A percentile compares a stretch with the other conserved stretches of the same genome.
phyloP scores from a whole-genome alignment of 1,140 invertebrate species.

The Lysiphlebus fabarum region DNA sequence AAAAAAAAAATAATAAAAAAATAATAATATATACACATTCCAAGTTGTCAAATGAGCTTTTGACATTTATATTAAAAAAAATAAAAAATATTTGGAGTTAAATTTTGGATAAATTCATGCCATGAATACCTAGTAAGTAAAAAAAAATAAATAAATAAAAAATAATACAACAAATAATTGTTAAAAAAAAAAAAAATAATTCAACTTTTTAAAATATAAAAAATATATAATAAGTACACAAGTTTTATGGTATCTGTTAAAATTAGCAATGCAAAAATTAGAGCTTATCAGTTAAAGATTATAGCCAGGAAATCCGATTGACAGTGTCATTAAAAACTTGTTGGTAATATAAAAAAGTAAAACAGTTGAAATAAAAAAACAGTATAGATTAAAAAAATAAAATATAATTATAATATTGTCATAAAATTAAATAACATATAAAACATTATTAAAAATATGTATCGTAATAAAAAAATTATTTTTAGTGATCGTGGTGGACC shows the following conservation, averaged over 20 bases:
- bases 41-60: not conserved
- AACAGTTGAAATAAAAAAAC: too few relatives aligned
- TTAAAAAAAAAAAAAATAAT: too few relatives aligned
- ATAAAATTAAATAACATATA: not conserved
- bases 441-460: not conserved
- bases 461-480: not conserved
- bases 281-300: conserved; percentile 4
- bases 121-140: conserved; percentile 20
- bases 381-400: too few relatives aligned
- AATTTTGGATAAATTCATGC: not conserved
- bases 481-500: conserved; percentile 34
- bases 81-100: too few relatives aligned
- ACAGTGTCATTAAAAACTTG: not conserved
- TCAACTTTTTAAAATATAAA: too few relatives aligned
- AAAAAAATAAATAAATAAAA: not conserved
- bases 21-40: not conserved
- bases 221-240: not conserved
- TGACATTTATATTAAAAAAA: too few relatives aligned
- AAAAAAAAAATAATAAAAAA: not conserved
- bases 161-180: not conserved
- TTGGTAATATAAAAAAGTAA: too few relatives aligned
- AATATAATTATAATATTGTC: not conserved
- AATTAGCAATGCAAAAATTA: conserved; percentile 4
- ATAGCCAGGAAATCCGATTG: conserved; percentile 4
- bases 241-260: not conserved